phyloP scores from a whole-genome alignment of 2,888 invertebrate genomes.

The Lasioglossum oenotherae region DNA sequence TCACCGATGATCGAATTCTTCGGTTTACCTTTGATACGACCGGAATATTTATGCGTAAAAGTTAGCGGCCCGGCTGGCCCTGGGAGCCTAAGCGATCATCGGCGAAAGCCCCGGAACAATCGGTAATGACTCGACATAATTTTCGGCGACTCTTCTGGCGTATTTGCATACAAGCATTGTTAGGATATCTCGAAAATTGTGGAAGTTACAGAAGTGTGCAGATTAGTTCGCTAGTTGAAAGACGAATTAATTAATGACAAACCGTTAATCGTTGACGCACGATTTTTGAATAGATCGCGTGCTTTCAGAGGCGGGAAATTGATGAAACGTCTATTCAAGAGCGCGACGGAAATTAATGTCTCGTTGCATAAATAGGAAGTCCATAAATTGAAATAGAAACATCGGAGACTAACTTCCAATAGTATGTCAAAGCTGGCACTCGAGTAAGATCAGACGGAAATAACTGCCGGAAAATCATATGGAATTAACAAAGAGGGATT shows the following conservation, averaged over 20 bases:
- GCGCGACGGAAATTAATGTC: neutral
- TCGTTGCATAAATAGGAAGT: neutral
- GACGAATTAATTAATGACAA: neutral
- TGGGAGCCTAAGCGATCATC: neutral
- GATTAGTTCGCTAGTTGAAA: neutral
- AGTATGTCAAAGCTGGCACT: neutral
- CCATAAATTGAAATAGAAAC: neutral
- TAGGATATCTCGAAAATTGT: too few species aligned
- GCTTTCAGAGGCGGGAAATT: neutral
- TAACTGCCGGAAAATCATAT: conserved; percentile 23
- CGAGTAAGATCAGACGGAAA: too few species aligned
- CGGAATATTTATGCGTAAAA: conserved; percentile 17
- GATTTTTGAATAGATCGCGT: neutral
- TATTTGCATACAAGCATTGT: too few species aligned
- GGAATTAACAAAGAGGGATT: conserved; percentile 60
- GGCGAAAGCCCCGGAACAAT: neutral
- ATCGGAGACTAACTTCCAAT: neutral
- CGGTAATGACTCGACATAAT: neutral
- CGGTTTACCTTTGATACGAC: neutral
- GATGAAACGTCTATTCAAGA: neutral
- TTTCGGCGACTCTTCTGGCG: neutral
- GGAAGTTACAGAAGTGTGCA: neutral
- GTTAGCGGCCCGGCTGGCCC: neutral
- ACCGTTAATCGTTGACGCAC: neutral
- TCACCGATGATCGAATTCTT: conserved; percentile 42